A percentile compares a stretch with the other conserved stretches of the same genome.
Conservation (phyloP, 2,888 invertebrate species). For the Minunthozetes semirufus region DNA sequence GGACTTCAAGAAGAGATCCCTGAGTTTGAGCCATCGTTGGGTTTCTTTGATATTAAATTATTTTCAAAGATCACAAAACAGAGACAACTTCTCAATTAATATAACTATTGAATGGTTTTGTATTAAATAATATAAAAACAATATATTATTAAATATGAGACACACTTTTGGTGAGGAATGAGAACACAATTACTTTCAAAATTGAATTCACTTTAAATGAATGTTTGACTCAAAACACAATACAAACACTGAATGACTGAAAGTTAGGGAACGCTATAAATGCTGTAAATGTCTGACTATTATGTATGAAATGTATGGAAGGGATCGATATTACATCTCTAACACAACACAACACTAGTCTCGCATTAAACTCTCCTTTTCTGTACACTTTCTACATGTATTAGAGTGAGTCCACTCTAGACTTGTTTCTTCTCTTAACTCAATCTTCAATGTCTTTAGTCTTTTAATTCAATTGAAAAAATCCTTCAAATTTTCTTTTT, state of each 20-base stretch:
- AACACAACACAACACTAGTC: not conserved
- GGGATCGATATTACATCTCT: slow-evolving; percentile 12
- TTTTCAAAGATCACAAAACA: not conserved
- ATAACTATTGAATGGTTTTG: not conserved
- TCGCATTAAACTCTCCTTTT: not conserved
- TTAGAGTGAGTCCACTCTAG: too few species aligned
- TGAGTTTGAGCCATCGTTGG: slow-evolving; percentile 47
- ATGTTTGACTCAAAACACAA: slow-evolving; percentile 10
- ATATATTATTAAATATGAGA: not conserved
- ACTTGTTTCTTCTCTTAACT: too few species aligned
- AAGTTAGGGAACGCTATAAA: not conserved
- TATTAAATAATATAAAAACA: not conserved
- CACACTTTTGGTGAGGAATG: not conserved
- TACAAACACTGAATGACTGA: not conserved
- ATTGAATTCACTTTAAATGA: not conserved
- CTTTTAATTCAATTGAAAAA: too few species aligned
- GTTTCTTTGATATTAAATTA: not conserved
- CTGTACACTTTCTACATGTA: not conserved
- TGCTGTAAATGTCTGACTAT: slow-evolving; percentile 27
- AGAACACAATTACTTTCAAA: not conserved
- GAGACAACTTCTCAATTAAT: not conserved
- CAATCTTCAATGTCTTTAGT: too few species aligned
- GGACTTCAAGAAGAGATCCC: slow-evolving; percentile 87
- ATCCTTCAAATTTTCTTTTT: too few species aligned
- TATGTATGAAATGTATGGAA: not conserved